Evolutionary conservation across 2,888 invertebrate species (phyloP).

Genomic region (Lysandra coridon): DNA sequence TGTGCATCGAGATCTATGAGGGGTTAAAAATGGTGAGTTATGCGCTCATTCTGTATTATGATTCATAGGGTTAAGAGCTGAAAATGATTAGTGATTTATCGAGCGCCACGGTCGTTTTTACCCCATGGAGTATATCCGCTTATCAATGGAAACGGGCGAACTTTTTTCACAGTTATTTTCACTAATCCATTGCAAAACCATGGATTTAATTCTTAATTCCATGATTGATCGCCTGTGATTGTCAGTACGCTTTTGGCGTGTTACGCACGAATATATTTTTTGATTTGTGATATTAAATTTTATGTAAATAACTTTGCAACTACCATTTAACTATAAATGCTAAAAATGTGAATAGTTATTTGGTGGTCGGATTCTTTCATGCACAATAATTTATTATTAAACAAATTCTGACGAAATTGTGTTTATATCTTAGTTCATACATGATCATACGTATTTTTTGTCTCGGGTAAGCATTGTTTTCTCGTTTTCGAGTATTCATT

Average conservation of each 20-base stretch:
- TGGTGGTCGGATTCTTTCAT: too few relatives aligned
- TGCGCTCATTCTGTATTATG: conserved; percentile 56
- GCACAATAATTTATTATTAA: too few relatives aligned
- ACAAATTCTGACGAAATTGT: too few relatives aligned
- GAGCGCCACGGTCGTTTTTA: neutral
- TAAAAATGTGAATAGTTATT: too few relatives aligned
- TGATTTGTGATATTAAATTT: neutral
- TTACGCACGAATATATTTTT: neutral
- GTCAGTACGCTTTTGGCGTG: neutral
- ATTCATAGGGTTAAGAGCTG: conserved; percentile 53
- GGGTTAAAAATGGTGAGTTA: conserved; percentile 74
- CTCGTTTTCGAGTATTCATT: too few relatives aligned
- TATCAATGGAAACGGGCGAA: conserved; percentile 13
- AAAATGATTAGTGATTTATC: conserved; percentile 20
- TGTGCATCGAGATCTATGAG: conserved; percentile 43
- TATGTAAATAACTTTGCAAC: too few relatives aligned
- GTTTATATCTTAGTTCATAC: too few relatives aligned
- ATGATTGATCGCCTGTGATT: neutral
- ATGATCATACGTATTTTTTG: too few relatives aligned
- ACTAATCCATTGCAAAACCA: conserved; percentile 7
- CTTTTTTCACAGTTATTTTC: conserved; percentile 9
- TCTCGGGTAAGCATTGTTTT: too few relatives aligned
- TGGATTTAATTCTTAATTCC: conserved; percentile 3
- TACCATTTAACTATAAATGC: too few relatives aligned
- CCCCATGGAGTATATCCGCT: conserved; percentile 2